These are phyloP conservation scores for Plestiodon gilberti DNA, from an alignment of 2,113 vertebrate genomes.

Conservation along the genomic window DNA sequence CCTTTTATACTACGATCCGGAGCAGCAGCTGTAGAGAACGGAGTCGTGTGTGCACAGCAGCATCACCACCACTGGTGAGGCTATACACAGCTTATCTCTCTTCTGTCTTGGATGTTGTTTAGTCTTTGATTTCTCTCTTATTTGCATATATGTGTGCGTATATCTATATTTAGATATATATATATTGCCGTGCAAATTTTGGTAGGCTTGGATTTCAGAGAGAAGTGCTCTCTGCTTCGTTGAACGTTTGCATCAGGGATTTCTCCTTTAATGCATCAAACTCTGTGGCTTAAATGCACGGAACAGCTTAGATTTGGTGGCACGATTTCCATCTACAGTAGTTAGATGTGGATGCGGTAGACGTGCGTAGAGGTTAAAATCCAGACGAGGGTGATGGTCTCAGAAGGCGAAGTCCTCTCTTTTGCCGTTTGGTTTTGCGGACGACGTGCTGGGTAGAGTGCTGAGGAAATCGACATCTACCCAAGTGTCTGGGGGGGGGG, in stretches of 20 bases:
- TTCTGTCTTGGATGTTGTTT: background rate
- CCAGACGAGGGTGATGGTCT: too few species aligned
- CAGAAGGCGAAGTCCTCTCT: background rate
- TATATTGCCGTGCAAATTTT: too few species aligned
- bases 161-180: too few species aligned
- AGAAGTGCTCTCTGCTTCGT: background rate
- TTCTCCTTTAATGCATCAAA: background rate
- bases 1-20: slow-evolving; percentile 51
- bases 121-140: too few species aligned
- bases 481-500: background rate
- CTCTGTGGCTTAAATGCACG: background rate
- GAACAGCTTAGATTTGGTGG: background rate
- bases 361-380: background rate
- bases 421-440: background rate
- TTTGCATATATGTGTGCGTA: too few species aligned
- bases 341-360: background rate
- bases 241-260: background rate
- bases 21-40: slow-evolving; percentile 45
- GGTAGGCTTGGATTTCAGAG: background rate
- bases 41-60: slow-evolving; percentile 7
- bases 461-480: background rate
- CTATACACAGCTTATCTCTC: background rate
- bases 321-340: background rate
- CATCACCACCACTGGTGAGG: slow-evolving; percentile 50
- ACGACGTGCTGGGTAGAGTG: background rate